Base-by-base conservation (phyloP, 2,113 vertebrate genomes). In the Tamias sibiricus region DNA sequence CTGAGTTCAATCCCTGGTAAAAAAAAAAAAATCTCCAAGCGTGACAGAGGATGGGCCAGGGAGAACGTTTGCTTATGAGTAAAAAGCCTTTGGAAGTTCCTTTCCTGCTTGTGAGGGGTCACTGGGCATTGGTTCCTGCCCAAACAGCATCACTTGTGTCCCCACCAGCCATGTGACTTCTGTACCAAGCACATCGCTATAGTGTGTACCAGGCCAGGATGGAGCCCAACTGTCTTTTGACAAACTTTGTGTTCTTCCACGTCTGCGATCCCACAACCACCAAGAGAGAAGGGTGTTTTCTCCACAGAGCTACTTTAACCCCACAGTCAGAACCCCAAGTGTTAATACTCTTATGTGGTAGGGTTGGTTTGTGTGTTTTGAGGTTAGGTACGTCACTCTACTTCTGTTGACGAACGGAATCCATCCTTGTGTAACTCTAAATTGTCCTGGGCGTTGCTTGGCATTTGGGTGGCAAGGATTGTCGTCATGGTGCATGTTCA, bases 31-130 rank as follows among this genome's bases (percentile, higher is more conserved):
- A n/a, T n/a, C n/a, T n/a, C n/a, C n/a, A 22, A 1, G 17, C 8
- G 10, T 14, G 66, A 24, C 72, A 54, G 54, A n/a, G 10, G 13
- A 2, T 20, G 7, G 4, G 35, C n/a, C 32, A 19, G 72, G 89
- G 52, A 49, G 40, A 30, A 42, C 17, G 0, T 12, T 0, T 1
- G 2, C 19, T 30, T 37, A 0, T 30, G 6, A 28, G 75, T 47
- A 28, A 35, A 14, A 71, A 22, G 59, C 11, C 40, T 6, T 0
- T 10, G 44, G 37, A 16, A 17, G 44, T 24, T 13, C 6, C 10
- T 68, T 54, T 90, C 54, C 75, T 69, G 17, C 59, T 62, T 1
- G 19, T 4, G 14, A 59, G 47, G 66, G 5, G 8, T 32, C 72
- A 2, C 2, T 22, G 24, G 14, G 1, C 0, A 47, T 74, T 49